Conservation (phyloP, 2,797 vertebrate species). For the Enteromius anoplus region DNA sequence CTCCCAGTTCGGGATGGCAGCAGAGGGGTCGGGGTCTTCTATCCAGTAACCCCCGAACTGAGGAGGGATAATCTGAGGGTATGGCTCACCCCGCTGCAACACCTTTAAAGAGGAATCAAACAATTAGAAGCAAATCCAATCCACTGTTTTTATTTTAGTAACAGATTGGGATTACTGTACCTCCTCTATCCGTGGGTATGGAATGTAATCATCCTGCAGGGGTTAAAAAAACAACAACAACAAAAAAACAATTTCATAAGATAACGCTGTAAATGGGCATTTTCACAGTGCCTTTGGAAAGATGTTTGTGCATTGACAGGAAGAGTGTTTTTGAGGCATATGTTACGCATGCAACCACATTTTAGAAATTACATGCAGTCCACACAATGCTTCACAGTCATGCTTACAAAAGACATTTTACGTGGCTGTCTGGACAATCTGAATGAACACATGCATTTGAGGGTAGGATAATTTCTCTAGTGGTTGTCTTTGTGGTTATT, state of each 20-base stretch:
- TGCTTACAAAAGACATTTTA: constrained; percentile 2
- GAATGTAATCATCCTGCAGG: constrained; percentile 90
- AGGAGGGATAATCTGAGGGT: constrained; percentile 90
- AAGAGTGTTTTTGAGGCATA: constrained; percentile 11
- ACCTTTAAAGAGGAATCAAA: constrained; percentile 74
- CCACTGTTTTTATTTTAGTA: neutral
- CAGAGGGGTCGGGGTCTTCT: constrained; percentile 75
- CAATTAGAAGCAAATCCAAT: neutral
- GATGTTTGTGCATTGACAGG: neutral
- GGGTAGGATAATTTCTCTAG: neutral
- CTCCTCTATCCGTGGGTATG: constrained; percentile 91
- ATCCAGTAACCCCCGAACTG: constrained; percentile 96
- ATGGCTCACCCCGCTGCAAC: constrained; percentile 82
- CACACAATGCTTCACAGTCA: constrained; percentile 11
- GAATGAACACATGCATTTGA: constrained; percentile 25
- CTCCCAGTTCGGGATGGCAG: constrained; percentile 53
- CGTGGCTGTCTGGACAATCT: neutral
- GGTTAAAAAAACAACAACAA: constrained; percentile 25
- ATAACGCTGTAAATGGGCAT: constrained; percentile 19
- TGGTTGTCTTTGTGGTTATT: neutral
- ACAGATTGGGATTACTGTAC: constrained; percentile 66
- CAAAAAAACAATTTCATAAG: constrained; percentile 1
- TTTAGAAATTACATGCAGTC: constrained; percentile 27
- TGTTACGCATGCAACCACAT: constrained; percentile 12
- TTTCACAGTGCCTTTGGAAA: neutral